Percentiles rank a stretch among this genome's conserved stretches.
These are phyloP conservation scores for Chymomyza amoena DNA, from an alignment of 2,888 invertebrate species.

Conservation along the genomic window DNA sequence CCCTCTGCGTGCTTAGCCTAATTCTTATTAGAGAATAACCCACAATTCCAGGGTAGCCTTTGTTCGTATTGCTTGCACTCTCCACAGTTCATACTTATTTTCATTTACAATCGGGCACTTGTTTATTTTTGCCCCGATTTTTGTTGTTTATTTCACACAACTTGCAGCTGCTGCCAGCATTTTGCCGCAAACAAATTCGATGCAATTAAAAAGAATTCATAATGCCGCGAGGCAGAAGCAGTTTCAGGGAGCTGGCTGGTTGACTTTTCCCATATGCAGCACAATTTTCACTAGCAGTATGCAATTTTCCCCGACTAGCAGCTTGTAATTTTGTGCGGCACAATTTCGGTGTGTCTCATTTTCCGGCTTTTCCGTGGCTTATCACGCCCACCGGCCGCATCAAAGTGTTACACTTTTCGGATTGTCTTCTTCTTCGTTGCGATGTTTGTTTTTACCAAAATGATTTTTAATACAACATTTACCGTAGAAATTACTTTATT, in stretches of 20 bases:
- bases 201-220: conserved; percentile 70
- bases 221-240: conserved; percentile 30
- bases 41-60: too few relatives aligned
- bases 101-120: conserved; percentile 23
- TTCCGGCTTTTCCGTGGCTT: conserved; percentile 3
- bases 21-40: too few relatives aligned
- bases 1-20: too few relatives aligned
- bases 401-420: conserved; percentile 40
- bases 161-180: conserved; percentile 21
- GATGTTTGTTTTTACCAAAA: conserved; percentile 45
- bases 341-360: neutral
- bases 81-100: conserved; percentile 32
- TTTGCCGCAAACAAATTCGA: conserved; percentile 45
- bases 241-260: neutral
- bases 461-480: conserved; percentile 64
- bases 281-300: neutral
- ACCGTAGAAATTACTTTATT: conserved; percentile 1
- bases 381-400: neutral
- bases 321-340: neutral
- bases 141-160: conserved; percentile 23
- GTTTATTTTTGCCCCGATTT: conserved; percentile 43
- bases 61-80: too few relatives aligned
- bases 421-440: conserved; percentile 5
- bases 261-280: conserved; percentile 36
- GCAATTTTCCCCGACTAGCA: conserved; percentile 20